Evolutionary conservation across 2,888 invertebrate genomes (phyloP), one percentile per base, ranked within the genome.

Genomic region (Pimpla rufipes): DNA sequence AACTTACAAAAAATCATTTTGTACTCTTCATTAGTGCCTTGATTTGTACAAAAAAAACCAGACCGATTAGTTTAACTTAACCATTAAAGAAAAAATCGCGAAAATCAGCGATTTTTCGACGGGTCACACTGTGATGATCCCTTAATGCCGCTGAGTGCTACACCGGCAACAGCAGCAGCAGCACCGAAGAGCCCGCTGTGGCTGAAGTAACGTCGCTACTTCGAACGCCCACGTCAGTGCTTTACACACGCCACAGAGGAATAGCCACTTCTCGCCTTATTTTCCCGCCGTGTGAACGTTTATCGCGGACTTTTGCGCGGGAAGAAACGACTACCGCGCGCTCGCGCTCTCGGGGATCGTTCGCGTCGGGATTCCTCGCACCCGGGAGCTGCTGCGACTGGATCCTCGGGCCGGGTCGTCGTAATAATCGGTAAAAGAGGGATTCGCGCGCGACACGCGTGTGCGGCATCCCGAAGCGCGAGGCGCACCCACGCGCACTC

Each of bases 381-480:
- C 52, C 67, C 79, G 70, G 82, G 64, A 83, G 82, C 82, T n/a
- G n/a, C n/a, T n/a, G n/a, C n/a, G n/a, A n/a, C n/a, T 66, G 73
- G 18, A 73, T 50, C 42, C 52, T 13, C 45, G 73, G 21, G 73
- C 74, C 47, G 52, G 52, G 55, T 74, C 78, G 29, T 42, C 37
- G 74, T 78, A 82, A 82, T 79, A 82, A 79, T 82, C 82, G 78
- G 82, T 62, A 64, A 79, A 79, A 66, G 75, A 74, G 55, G 74
- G 62, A 71, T 82, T 67, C 77, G 45, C 64, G 47, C 74, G 62
- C 64, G 55, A 64, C 62, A 64, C 62, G 18, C 59, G 62, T 45
- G 55, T 78, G 77, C 77, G 68, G 37, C 5, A 5, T 29, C 29
- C n/a, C 29, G 29, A 29, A 29, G 29, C 5, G 29, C 29, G 29